Percentiles rank a stretch among this genome's conserved stretches.
These are phyloP conservation scores for Oncorhynchus keta DNA, from an alignment of 2,113 vertebrate genomes.

Conservation along the genomic window DNA sequence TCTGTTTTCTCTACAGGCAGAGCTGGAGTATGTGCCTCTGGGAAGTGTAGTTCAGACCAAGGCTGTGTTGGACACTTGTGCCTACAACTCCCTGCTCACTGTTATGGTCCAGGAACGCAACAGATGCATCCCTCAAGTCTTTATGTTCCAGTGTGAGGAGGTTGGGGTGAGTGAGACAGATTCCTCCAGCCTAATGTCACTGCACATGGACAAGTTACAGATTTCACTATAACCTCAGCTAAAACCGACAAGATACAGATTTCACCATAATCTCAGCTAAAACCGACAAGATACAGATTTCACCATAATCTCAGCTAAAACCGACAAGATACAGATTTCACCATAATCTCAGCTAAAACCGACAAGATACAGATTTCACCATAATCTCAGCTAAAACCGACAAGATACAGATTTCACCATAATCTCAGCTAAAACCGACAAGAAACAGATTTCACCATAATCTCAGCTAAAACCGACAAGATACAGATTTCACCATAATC, in stretches of 20 bases:
- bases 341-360: too few relatives aligned
- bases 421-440: not conserved
- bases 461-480: too few relatives aligned
- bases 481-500: too few relatives aligned
- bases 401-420: not conserved
- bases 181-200: not conserved
- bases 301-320: too few relatives aligned
- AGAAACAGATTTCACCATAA: too few relatives aligned
- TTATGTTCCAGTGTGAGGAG: conserved; percentile 88
- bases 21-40: conserved; percentile 67
- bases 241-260: too few relatives aligned
- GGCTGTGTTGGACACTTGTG: conserved; percentile 50
- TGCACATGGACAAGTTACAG: not conserved
- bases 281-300: too few relatives aligned
- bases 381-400: too few relatives aligned
- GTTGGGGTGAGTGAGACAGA: conserved; percentile 79
- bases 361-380: too few relatives aligned
- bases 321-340: too few relatives aligned
- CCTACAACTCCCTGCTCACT: conserved; percentile 80
- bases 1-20: not conserved
- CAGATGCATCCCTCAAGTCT: conserved; percentile 59
- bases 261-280: too few relatives aligned
- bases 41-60: conserved; percentile 39
- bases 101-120: conserved; percentile 68
- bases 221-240: too few relatives aligned